Evolutionary conservation across 2,113 vertebrate genomes (phyloP).

Genomic region (Cettia cetti): DNA sequence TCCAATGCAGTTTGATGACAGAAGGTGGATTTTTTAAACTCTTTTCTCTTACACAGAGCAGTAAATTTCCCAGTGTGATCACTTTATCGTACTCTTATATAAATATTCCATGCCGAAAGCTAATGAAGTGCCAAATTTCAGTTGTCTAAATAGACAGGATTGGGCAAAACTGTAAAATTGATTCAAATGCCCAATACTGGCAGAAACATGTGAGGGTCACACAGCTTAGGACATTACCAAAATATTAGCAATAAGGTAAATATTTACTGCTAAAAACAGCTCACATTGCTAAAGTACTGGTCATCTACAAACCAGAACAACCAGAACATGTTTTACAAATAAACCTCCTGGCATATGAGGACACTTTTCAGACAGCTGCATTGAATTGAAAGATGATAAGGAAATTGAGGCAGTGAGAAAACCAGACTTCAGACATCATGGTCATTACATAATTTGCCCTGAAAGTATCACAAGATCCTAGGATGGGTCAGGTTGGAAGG

Average conservation of each 20-base stretch:
- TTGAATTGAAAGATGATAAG: background rate
- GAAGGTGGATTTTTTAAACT: background rate
- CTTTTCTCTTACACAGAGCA: background rate
- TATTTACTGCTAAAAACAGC: background rate
- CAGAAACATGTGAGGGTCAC: background rate
- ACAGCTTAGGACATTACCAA: background rate
- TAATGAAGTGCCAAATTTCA: constrained; percentile 7
- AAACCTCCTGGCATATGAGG: background rate
- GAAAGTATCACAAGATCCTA: background rate
- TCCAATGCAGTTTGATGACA: background rate
- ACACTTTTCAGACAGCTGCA: background rate
- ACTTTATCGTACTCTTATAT: background rate
- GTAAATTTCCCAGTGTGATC: background rate
- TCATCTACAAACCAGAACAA: background rate
- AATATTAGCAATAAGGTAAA: background rate
- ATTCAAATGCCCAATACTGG: background rate
- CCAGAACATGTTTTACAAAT: background rate
- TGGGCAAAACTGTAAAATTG: background rate
- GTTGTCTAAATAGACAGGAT: background rate
- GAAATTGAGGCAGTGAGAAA: background rate
- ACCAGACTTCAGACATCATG: background rate
- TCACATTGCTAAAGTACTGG: background rate
- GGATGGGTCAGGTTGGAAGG: background rate
- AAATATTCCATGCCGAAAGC: background rate
- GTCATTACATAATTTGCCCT: background rate